Conservation (phyloP, 2,797 vertebrate genomes). For the Cyclura pinguis region DNA sequence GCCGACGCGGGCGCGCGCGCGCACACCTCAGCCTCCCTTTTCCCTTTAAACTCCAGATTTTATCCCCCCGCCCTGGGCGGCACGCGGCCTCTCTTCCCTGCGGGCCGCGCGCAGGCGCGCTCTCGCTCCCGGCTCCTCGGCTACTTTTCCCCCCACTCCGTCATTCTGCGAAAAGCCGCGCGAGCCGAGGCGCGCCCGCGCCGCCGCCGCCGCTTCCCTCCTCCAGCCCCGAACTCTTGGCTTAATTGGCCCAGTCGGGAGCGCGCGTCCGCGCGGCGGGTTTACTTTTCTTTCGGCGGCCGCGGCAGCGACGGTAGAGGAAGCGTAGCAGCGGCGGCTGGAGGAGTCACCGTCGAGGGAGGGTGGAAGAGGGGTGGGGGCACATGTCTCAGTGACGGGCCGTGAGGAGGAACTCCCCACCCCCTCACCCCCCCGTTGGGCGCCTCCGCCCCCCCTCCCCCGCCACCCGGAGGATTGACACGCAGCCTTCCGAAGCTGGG, state of each 20-base stretch:
- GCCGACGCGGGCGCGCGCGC: background rate
- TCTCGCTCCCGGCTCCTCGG: constrained; percentile 42
- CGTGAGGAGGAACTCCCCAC: constrained; percentile 22
- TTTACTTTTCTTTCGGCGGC: constrained; percentile 73
- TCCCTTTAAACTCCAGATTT: background rate
- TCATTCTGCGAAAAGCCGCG: constrained; percentile 5
- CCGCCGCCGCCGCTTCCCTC: constrained; percentile 20
- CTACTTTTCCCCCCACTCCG: constrained; percentile 30
- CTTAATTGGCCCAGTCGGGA: constrained; percentile 67
- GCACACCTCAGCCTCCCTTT: background rate
- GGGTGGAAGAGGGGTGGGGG: constrained; percentile 43
- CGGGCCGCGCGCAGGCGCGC: constrained; percentile 14
- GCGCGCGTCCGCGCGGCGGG: constrained; percentile 57
- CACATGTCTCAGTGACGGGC: constrained; percentile 60
- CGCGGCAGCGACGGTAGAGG: constrained; percentile 47
- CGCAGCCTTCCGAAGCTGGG: constrained; percentile 41
- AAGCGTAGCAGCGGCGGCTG: constrained; percentile 46
- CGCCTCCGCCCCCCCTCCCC: background rate
- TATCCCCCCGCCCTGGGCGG: background rate
- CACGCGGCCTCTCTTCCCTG: constrained; percentile 62
- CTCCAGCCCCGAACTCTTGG: constrained; percentile 58
- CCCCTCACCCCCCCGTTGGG: constrained; percentile 27
- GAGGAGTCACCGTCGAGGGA: constrained; percentile 35
- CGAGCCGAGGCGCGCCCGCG: constrained; percentile 7
- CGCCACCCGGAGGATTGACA: constrained; percentile 45